Conservation (phyloP, 37 sponge, comb jelly and placozoan genomes). For the Ianthella basta region DNA sequence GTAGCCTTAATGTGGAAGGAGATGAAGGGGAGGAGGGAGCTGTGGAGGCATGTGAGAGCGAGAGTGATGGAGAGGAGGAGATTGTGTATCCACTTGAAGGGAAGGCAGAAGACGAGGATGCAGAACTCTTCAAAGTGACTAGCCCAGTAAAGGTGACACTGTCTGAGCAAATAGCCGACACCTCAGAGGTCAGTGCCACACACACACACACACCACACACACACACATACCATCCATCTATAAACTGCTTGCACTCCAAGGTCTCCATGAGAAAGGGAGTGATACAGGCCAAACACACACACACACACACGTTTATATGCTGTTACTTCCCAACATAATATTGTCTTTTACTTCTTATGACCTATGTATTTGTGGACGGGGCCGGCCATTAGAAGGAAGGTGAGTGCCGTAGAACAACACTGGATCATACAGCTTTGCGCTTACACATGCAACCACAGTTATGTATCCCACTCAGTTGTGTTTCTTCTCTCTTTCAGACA, state of each 20-base stretch:
- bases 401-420: not conserved
- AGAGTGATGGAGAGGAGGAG: slow-evolving; percentile 18
- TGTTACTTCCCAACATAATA: too few species aligned
- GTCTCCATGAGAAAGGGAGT: too few species aligned
- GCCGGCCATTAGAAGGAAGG: not conserved
- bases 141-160: slow-evolving; percentile 42
- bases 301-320: too few species aligned
- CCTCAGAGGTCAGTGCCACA: not conserved
- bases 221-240: too few species aligned
- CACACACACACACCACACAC: not conserved
- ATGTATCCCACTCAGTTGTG: too few species aligned
- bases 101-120: not conserved
- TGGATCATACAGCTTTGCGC: not conserved
- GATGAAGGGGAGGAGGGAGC: not conserved
- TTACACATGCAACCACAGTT: not conserved
- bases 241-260: too few species aligned
- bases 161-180: not conserved
- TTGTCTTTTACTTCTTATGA: too few species aligned
- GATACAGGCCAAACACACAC: too few species aligned
- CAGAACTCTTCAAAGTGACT: slow-evolving; percentile 41
- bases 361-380: not conserved
- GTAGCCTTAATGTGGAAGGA: not conserved
- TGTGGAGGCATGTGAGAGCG: not conserved
- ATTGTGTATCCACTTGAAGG: slow-evolving; percentile 10
- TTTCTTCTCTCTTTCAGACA: not conserved